phyloP scores from a whole-genome alignment of 2,113 vertebrate species.

The Periophthalmodon schlosseri region DNA sequence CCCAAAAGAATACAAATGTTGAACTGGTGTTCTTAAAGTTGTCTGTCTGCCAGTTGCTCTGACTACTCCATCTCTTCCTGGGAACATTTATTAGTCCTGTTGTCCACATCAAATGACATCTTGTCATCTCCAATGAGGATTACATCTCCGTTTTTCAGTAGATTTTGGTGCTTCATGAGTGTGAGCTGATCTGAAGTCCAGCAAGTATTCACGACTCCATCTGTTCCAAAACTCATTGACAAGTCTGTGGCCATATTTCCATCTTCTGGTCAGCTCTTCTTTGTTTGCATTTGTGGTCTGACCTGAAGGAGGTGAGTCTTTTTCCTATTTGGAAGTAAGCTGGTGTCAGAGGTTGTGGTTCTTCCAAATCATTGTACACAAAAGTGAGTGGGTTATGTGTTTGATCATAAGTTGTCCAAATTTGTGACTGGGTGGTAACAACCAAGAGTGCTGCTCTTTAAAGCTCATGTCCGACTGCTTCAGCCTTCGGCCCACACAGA shows the following conservation, averaged over 20 bases:
- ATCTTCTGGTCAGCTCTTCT: background rate
- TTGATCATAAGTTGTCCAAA: no score
- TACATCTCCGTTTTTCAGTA: background rate
- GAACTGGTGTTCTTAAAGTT: background rate
- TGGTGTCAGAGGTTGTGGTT: conserved; percentile 26
- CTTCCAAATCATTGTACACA: conserved; percentile 14
- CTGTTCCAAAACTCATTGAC: background rate
- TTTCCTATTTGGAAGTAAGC: background rate
- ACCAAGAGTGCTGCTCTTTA: no score
- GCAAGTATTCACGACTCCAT: background rate
- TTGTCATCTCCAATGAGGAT: background rate
- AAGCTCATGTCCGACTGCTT: no score
- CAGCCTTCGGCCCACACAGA: no score
- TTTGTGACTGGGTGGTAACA: no score
- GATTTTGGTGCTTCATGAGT: background rate
- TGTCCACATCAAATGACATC: background rate
- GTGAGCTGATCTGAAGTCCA: background rate
- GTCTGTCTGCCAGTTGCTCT: background rate
- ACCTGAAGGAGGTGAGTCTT: background rate
- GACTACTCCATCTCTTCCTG: background rate
- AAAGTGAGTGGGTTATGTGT: conserved; percentile 21
- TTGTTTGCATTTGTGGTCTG: background rate
- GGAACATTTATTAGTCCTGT: conserved; percentile 3
- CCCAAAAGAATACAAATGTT: background rate
- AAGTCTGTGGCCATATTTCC: background rate